Evolutionary conservation across 2,888 invertebrate genomes (phyloP).

Genomic region (Julus scanicus): DNA sequence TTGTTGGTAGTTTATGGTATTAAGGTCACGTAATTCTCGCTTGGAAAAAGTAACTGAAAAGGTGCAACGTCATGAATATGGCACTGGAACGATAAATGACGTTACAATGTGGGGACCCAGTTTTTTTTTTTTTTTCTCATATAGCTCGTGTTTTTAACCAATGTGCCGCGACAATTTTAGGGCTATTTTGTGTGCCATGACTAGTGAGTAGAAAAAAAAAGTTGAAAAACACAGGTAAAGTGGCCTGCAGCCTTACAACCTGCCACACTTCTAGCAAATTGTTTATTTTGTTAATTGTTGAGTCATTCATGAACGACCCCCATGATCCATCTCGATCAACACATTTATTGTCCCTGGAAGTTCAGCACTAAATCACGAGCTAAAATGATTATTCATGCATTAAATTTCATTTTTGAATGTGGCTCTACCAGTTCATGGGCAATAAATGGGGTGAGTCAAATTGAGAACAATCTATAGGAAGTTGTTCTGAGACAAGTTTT

Average conservation of each 20-base stretch:
- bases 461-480: not conserved
- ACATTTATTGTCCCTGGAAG: not conserved
- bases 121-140: not conserved
- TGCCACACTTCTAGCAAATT: not conserved
- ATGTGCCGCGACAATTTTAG: not conserved
- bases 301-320: not conserved
- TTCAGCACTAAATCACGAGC: not conserved
- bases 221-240: not conserved
- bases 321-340: not conserved
- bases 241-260: not conserved
- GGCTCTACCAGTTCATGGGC: not conserved
- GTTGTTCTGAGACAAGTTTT: not conserved
- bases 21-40: constrained; percentile 35
- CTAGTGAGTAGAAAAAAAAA: not conserved
- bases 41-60: not conserved
- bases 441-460: not conserved
- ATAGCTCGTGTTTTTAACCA: not conserved
- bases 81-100: not conserved
- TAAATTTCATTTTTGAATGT: not conserved
- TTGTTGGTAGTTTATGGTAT: constrained; percentile 27
- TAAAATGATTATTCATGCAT: not conserved
- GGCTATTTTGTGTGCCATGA: not conserved
- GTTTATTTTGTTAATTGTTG: not conserved
- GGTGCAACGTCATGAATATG: not conserved
- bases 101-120: not conserved